phyloP scores from a whole-genome alignment of 1,140 invertebrate species.

The Apocrypta bakeri region DNA sequence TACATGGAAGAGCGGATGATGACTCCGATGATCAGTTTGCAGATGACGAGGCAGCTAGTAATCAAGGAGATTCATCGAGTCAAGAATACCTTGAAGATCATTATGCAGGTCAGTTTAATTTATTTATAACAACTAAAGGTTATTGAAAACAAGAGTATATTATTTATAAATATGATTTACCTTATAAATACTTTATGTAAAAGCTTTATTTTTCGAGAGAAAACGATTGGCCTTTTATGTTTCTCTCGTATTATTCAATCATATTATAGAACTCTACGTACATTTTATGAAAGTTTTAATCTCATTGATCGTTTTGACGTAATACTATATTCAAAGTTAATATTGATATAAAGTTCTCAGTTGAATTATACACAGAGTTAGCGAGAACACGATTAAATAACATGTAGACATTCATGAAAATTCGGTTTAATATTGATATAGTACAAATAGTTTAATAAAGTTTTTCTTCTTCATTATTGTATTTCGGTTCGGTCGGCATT shows the following conservation, averaged over 20 bases:
- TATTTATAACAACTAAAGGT: background rate
- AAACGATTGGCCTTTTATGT: no score
- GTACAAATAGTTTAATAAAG: no score
- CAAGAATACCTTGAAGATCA: slow-evolving; percentile 77
- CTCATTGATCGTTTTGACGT: background rate
- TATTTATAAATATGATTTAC: background rate
- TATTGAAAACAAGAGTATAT: background rate
- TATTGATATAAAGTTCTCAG: background rate
- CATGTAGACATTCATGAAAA: no score
- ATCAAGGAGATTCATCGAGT: slow-evolving; percentile 78
- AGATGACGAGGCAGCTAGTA: slow-evolving; percentile 79
- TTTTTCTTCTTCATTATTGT: no score
- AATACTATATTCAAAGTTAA: background rate
- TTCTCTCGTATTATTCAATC: no score
- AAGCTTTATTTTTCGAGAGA: background rate
- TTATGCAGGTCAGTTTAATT: slow-evolving; percentile 65
- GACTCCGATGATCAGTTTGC: slow-evolving; percentile 80
- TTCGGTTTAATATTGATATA: no score
- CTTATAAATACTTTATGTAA: background rate
- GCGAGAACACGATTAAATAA: no score
- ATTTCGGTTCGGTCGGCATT: no score
- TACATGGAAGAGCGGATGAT: slow-evolving; percentile 71
- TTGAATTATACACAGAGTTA: background rate
- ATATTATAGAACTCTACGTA: background rate
- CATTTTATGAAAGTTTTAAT: background rate